phyloP scores from a whole-genome alignment of 1,140 invertebrate genomes.

The Agrilus planipennis region DNA sequence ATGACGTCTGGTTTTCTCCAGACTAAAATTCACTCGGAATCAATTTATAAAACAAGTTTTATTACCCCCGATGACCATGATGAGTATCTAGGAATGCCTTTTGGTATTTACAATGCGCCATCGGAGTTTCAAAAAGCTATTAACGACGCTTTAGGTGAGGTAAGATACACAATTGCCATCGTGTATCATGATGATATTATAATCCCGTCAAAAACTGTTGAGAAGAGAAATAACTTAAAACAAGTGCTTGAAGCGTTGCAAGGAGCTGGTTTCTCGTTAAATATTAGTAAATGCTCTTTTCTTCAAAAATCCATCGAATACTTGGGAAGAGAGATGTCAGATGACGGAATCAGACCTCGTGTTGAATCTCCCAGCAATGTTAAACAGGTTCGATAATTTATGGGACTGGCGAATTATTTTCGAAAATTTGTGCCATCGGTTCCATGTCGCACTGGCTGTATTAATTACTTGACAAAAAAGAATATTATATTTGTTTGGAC shows the following conservation, averaged over 20 bases:
- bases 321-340: constrained; percentile 4
- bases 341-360: background rate
- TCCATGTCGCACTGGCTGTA: constrained; percentile 17
- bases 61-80: constrained; percentile 11
- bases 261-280: no score
- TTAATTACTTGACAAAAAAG: constrained; percentile 11
- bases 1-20: constrained; percentile 24
- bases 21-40: constrained; percentile 10
- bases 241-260: no score
- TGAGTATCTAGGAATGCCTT: constrained; percentile 14
- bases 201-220: constrained; percentile 6
- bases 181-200: constrained; percentile 15
- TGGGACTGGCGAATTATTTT: constrained; percentile 19
- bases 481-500: background rate
- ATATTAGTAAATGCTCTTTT: no score
- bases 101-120: constrained; percentile 12
- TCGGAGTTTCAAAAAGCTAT: background rate
- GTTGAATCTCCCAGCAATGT: no score
- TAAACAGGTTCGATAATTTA: constrained; percentile 16
- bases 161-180: background rate
- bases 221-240: constrained; percentile 19
- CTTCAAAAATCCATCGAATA: constrained; percentile 12
- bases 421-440: constrained; percentile 16
- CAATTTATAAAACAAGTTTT: constrained; percentile 13
- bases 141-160: background rate